Evolutionary conservation across 2,888 invertebrate species (phyloP).

Genomic region (Amphimallon solstitiale): DNA sequence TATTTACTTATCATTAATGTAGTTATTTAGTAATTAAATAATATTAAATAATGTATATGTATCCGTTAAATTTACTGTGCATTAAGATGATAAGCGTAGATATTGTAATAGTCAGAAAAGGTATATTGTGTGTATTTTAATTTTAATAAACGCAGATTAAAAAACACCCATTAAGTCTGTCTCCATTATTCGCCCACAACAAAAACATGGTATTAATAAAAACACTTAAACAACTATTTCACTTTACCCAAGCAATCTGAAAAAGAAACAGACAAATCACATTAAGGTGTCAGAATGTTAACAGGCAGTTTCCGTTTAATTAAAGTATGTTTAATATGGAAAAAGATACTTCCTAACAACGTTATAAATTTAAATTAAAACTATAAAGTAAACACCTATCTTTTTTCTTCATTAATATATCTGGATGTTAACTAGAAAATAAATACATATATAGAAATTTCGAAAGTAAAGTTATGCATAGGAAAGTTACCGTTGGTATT

Average conservation of each 20-base stretch:
- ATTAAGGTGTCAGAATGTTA: conserved; percentile 32
- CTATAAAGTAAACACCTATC: conserved; percentile 24
- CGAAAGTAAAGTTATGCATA: too few relatives aligned
- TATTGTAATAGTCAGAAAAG: not conserved
- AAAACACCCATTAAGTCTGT: conserved; percentile 8
- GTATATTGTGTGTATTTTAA: conserved; percentile 9
- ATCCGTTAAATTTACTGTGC: too few relatives aligned
- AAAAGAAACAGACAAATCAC: conserved; percentile 24
- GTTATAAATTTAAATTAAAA: conserved; percentile 13
- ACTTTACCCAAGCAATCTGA: conserved; percentile 26
- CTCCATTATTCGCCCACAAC: conserved; percentile 27
- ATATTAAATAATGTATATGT: too few relatives aligned
- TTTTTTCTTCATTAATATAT: not conserved
- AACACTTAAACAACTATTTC: conserved; percentile 30
- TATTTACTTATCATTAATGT: too few relatives aligned
- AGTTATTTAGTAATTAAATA: too few relatives aligned
- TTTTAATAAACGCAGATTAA: conserved; percentile 11
- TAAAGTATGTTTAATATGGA: conserved; percentile 21
- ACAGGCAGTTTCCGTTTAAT: conserved; percentile 33
- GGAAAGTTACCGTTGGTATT: too few relatives aligned
- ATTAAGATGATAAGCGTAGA: too few relatives aligned
- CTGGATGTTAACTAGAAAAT: not conserved
- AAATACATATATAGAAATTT: not conserved
- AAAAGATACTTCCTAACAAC: conserved; percentile 15
- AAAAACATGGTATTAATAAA: conserved; percentile 24